Conservation (phyloP, 2,888 invertebrate genomes). For the Cryptocephalus moraei region DNA sequence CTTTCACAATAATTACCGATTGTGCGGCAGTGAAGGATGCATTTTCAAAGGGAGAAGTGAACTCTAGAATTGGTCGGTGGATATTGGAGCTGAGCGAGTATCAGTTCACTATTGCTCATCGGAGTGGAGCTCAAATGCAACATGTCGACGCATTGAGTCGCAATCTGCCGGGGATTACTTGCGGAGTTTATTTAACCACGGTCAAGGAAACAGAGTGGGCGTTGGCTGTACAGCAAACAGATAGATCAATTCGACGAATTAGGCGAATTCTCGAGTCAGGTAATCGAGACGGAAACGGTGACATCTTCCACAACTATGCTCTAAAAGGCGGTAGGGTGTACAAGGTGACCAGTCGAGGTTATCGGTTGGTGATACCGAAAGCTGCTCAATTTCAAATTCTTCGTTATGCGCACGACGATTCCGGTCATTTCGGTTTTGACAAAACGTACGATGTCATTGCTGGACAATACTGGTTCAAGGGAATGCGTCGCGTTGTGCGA, state of each 20-base stretch:
- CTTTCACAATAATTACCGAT: conserved; percentile 25
- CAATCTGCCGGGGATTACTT: conserved; percentile 8
- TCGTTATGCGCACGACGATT: neutral
- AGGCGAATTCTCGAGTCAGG: neutral
- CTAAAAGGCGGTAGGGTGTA: neutral
- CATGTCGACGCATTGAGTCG: conserved; percentile 16
- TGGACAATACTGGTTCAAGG: conserved; percentile 10
- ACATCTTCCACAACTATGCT: neutral
- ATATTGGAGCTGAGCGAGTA: conserved; percentile 11
- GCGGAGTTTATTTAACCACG: neutral
- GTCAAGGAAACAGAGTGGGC: neutral
- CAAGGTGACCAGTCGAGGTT: neutral
- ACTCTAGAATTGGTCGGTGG: conserved; percentile 23
- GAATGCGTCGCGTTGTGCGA: conserved; percentile 6
- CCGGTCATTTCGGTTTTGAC: conserved; percentile 4
- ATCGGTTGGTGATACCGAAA: conserved; percentile 24
- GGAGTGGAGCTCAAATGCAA: conserved; percentile 6
- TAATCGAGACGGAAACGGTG: neutral
- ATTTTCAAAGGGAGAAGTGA: conserved; percentile 19
- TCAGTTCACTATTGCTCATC: conserved; percentile 11
- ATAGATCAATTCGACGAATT: neutral
- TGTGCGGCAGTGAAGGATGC: conserved; percentile 23
- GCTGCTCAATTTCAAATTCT: conserved; percentile 19
- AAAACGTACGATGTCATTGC: conserved; percentile 1
- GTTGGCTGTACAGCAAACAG: neutral